Base-by-base conservation (phyloP, 2,113 vertebrate genomes). In the Myiozetetes cayanensis region DNA sequence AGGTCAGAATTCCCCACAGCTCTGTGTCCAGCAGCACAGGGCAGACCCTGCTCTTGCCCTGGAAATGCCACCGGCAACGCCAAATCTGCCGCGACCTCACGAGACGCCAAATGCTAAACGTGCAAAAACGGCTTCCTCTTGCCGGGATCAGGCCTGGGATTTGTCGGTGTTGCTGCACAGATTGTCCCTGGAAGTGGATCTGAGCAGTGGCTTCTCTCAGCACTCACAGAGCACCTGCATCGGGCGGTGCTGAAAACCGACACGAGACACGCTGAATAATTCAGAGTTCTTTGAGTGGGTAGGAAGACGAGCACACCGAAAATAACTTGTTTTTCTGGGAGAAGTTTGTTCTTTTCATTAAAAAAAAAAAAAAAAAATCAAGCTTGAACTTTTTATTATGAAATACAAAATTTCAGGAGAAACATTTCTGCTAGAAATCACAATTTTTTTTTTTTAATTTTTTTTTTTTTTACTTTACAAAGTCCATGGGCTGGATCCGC, bases 231-330 rank as follows among this genome's bases (percentile, higher is more conserved):
- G 58, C 87, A 95, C 84, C 71, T 80, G 82, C 24, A 2, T 10
- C 6, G 15, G 21, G 82, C 84, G 8, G 9, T 81, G 78, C 49
- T 10, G 4, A 95, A 90, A 47, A 77, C 77, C 50, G 95, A 77
- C 65, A 63, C 20, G 65, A 55, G 84, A 37, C 72, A 76, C 76
- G 55, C 82, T 92, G 95, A 93, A 96, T 93, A 96, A 95, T 92
- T 95, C 88, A 94, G 72, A 68, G 84, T 61, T 71, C 20, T 87
- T 67, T 65, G 83, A 93, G 93, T 95, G 56, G 76, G 86, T 43
- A 87, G 83, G 37, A 89, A 84, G 65, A 88, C 2, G 3, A 88
- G 68, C 12, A 80, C 50, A 47, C 43, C 86, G 78, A 90, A 95
- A 92, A 95, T 76, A 75, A 47, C 49, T 55, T 84, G 58, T 55